Base-by-base conservation (phyloP, 53 echinoderm and acorn worm genomes). In the Stichopus horrens region DNA sequence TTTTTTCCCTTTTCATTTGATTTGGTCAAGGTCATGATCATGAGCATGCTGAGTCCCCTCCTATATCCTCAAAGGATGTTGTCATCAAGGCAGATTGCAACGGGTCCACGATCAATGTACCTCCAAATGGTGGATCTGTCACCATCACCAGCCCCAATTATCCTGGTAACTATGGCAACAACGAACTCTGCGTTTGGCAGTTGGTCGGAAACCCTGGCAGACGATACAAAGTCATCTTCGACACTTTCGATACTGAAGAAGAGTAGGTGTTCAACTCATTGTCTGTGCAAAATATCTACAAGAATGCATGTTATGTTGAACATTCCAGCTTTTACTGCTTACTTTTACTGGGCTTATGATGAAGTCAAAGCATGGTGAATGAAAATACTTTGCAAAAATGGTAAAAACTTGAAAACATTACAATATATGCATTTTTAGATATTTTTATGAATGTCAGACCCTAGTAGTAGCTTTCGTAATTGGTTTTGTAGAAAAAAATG, bases 191-290 rank as follows among this genome's bases (percentile, higher is more conserved):
- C 71, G 57, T 60, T 11, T 94, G 92, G 92, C 83, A 76, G 7
- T 74, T 94, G 4, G 79, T 82, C 2, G 92, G 91, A 56, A 71
- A 89, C 13, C 51, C 86, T 0, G 91, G 91, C 10, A 78, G 91
- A 78, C 75, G 91, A 89, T 91, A 91, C 76, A 81, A 86, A 91
- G 78, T 91, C 74, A 81, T 73, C 22, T 93, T 93, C 74, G 83
- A 86, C 10, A 63, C 60, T 77, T 89, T 93, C 53, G 58, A 85
- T 20, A 85, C 89, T 68, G 93, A 91, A 73, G 76, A 78, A 56
- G 76, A 81, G 91, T 93, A 86, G 16, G 86, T 19, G 37, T 37
- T 37, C 1, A 37, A 37, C 37, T 37, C 37, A 37, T 2, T 37
- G 37, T 37, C 37, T 37, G 37, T 37, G 37, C 37, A 37, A 37